phyloP scores from a whole-genome alignment of 2,888 invertebrate genomes.

The Taenaris catops region DNA sequence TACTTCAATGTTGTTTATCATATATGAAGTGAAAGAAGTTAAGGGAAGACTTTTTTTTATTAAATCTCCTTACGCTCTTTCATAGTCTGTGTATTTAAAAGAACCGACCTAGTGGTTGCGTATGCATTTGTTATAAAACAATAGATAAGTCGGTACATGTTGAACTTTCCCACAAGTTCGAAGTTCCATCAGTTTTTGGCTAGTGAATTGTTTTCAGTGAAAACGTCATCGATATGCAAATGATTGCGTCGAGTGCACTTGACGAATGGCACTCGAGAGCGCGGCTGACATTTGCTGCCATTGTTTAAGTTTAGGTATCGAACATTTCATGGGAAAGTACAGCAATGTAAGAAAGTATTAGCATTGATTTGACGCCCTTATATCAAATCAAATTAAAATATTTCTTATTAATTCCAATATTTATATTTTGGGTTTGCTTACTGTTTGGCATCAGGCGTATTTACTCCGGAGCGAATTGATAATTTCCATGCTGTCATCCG shows the following conservation, averaged over 20 bases:
- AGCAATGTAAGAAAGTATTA: too few species aligned
- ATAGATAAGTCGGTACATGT: background rate
- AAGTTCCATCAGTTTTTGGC: slow-evolving; percentile 3
- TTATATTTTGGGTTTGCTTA: too few species aligned
- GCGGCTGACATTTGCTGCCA: slow-evolving; percentile 52
- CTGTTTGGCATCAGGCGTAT: too few species aligned
- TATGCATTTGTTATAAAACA: slow-evolving; percentile 1
- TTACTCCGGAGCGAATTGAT: too few species aligned
- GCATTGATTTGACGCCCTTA: too few species aligned
- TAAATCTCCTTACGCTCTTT: too few species aligned
- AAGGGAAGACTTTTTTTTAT: too few species aligned
- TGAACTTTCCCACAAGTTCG: slow-evolving; percentile 17
- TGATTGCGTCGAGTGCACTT: slow-evolving; percentile 55
- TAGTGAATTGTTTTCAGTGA: slow-evolving; percentile 17
- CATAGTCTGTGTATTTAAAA: background rate
- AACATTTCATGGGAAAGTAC: slow-evolving; percentile 43
- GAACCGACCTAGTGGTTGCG: background rate
- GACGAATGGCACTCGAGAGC: slow-evolving; percentile 34
- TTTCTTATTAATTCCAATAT: too few species aligned
- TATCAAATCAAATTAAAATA: too few species aligned
- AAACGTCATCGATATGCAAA: slow-evolving; percentile 70
- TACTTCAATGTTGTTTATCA: too few species aligned
- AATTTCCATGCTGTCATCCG: too few species aligned
- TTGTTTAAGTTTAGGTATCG: slow-evolving; percentile 46
- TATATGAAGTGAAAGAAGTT: too few species aligned